phyloP scores from a whole-genome alignment of 2,113 vertebrate genomes.

The Oxyruncus cristatus region DNA sequence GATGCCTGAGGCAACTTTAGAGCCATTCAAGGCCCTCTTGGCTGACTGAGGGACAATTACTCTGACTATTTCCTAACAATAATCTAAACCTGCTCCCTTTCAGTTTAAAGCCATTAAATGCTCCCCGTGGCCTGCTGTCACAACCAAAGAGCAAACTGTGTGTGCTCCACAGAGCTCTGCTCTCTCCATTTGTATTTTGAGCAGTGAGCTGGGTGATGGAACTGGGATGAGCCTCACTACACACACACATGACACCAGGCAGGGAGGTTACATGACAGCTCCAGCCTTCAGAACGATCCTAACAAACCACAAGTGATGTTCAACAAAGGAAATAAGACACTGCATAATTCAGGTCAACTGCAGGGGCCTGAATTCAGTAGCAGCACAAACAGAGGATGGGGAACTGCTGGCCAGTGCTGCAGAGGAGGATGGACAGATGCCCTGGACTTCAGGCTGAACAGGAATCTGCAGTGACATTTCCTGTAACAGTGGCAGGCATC shows the following conservation, averaged over 20 bases:
- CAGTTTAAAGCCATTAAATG: neutral
- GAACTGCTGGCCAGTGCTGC: neutral
- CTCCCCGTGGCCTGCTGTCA: neutral
- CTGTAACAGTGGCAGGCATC: neutral
- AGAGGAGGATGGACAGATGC: neutral
- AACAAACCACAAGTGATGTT: neutral
- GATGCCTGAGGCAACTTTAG: neutral
- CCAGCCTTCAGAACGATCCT: neutral
- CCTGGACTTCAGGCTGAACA: neutral
- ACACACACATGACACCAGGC: accelerated
- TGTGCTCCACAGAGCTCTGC: neutral
- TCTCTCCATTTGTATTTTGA: neutral
- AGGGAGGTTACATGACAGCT: neutral
- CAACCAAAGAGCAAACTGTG: neutral
- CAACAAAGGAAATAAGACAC: neutral
- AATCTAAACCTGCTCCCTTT: neutral
- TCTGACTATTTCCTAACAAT: neutral
- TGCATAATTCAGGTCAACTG: neutral
- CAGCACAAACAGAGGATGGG: neutral
- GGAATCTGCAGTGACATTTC: neutral
- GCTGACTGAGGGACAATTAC: neutral
- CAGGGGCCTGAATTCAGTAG: neutral
- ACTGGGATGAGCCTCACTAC: neutral
- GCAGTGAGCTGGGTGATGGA: neutral
- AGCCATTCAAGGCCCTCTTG: neutral